Percentiles rank a stretch among this genome's conserved stretches.
Evolutionary conservation across 2,797 vertebrate species (phyloP).

Genomic region (Potorous gilbertii): DNA sequence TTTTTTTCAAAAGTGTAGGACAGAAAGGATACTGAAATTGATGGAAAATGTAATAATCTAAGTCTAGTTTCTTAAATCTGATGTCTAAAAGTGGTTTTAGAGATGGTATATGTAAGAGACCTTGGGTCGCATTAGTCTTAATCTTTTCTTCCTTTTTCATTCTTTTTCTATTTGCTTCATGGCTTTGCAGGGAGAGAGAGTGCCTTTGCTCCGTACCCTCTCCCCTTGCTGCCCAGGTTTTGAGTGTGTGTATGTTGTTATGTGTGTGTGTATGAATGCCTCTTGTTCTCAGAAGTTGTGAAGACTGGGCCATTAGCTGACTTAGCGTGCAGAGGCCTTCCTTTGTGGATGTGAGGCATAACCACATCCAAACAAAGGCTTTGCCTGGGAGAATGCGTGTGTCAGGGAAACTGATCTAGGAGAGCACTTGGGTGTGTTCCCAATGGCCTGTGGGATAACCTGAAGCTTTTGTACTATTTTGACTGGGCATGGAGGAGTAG

Average conservation of each 20-base stretch:
- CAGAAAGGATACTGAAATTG: background rate
- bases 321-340: background rate
- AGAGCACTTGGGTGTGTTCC: background rate
- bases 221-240: background rate
- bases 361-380: background rate
- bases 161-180: background rate
- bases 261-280: background rate
- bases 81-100: background rate
- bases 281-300: background rate
- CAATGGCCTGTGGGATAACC: background rate
- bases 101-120: background rate
- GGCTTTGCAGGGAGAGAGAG: slow-evolving; percentile 17
- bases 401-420: background rate
- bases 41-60: background rate
- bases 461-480: background rate
- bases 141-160: background rate
- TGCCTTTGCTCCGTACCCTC: background rate
- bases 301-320: background rate
- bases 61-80: background rate
- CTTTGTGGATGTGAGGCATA: background rate
- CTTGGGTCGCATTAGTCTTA: background rate
- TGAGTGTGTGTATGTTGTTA: background rate
- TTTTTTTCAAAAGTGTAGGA: background rate
- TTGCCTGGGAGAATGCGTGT: background rate
- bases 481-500: background rate